Evolutionary conservation across 2,888 invertebrate genomes (phyloP).

Genomic region (Yponomeuta plumbellus): DNA sequence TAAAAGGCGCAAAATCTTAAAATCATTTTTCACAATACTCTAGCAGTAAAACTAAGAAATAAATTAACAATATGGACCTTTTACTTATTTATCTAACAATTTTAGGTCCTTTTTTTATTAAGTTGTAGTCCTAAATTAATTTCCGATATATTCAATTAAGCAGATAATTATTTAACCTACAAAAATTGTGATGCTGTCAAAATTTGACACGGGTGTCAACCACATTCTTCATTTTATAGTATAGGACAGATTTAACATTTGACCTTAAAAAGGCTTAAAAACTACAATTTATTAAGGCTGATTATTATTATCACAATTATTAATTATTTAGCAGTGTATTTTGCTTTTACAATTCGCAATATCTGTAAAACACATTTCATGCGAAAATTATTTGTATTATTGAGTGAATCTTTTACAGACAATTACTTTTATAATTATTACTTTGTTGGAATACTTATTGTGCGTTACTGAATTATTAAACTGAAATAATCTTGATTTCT

Average conservation of each 20-base stretch:
- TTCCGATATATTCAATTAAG: no score
- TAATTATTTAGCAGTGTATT: neutral
- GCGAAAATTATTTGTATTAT: no score
- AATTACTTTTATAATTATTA: neutral
- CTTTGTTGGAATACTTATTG: neutral
- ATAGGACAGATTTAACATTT: neutral
- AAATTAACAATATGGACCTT: conserved; percentile 29
- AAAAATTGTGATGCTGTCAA: no score
- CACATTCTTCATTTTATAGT: no score
- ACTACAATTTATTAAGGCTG: neutral
- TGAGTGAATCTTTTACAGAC: no score
- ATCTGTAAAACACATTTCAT: no score
- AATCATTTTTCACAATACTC: conserved; percentile 21
- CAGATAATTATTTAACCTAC: no score
- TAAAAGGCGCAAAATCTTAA: neutral
- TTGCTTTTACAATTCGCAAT: no score
- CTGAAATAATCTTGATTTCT: neutral
- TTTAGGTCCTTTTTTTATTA: neutral
- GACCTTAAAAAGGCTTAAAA: neutral
- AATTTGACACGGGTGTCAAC: no score
- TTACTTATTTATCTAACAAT: conserved; percentile 26
- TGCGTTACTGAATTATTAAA: conserved; percentile 13
- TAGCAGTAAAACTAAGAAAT: conserved; percentile 24
- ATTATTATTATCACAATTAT: neutral
- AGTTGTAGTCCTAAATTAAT: no score